Evolutionary conservation across 2,113 vertebrate species (phyloP).

Genomic region (Seriola rivoliana): DNA sequence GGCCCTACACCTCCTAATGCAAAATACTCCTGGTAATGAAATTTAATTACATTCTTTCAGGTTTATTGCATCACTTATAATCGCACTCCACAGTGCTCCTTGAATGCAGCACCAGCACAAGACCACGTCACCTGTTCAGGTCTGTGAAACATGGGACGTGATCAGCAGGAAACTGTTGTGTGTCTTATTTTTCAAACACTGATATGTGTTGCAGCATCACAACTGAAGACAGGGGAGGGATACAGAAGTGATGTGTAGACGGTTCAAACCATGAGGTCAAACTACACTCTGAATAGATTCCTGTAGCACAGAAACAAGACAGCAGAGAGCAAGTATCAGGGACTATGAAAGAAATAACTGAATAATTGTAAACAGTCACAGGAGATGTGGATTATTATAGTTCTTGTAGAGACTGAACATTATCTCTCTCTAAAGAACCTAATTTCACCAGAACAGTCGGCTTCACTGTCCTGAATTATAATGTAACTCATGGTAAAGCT

Average conservation of each 20-base stretch:
- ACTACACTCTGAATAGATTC: neutral
- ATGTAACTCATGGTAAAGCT: too few species aligned
- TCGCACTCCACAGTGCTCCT: conserved; percentile 3
- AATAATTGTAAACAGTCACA: neutral
- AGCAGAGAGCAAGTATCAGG: neutral
- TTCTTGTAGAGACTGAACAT: neutral
- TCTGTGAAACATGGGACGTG: neutral
- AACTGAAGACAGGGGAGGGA: neutral
- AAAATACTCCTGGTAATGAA: conserved; percentile 22
- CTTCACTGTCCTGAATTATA: too few species aligned
- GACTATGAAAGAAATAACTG: neutral
- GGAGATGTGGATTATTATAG: neutral
- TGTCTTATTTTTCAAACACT: neutral
- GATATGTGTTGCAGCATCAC: conserved; percentile 28
- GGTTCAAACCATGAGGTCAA: neutral
- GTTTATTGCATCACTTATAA: conserved; percentile 13
- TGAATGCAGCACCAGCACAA: neutral
- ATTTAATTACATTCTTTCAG: conserved; percentile 64
- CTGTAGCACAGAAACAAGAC: conserved; percentile 3
- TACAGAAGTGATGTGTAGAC: neutral
- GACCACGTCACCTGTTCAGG: neutral
- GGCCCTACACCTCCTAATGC: conserved; percentile 35
- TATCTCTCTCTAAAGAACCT: neutral
- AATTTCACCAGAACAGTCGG: too few species aligned
- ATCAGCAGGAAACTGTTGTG: neutral